phyloP scores from a whole-genome alignment of 2,113 vertebrate species.

The Pterocles orientalis region DNA sequence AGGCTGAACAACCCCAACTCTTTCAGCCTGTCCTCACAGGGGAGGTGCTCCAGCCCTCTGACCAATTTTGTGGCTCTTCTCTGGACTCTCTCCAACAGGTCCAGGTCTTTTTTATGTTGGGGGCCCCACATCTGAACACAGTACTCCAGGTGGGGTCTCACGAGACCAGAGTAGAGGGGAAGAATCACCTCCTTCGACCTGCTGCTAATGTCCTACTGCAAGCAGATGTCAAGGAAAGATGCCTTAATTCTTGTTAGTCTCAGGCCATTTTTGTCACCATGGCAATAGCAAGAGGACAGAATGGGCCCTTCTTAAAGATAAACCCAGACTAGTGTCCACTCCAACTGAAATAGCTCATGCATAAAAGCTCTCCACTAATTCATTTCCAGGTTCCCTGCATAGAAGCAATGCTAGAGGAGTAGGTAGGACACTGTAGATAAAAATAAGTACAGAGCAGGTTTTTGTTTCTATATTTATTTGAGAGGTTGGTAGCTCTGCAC shows the following conservation, averaged over 20 bases:
- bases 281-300: conserved; percentile 11
- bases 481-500: not conserved
- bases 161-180: too few species aligned
- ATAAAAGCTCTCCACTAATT: conserved; percentile 7
- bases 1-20: too few species aligned
- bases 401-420: not conserved
- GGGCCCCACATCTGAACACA: too few species aligned
- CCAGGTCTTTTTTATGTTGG: too few species aligned
- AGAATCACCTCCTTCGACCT: too few species aligned
- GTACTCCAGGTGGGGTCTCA: too few species aligned
- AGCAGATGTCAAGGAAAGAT: not conserved
- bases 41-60: too few species aligned
- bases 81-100: too few species aligned
- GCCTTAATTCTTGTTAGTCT: conserved; percentile 1
- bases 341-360: conserved; percentile 1
- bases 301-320: not conserved
- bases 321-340: not conserved
- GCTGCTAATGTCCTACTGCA: not conserved
- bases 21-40: too few species aligned
- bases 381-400: not conserved
- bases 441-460: not conserved
- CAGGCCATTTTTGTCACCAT: conserved; percentile 25
- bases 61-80: too few species aligned
- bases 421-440: not conserved
- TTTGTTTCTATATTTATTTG: conserved; percentile 22